Evolutionary conservation across 2,888 invertebrate genomes (phyloP).

Genomic region (Cephus rjabovi): DNA sequence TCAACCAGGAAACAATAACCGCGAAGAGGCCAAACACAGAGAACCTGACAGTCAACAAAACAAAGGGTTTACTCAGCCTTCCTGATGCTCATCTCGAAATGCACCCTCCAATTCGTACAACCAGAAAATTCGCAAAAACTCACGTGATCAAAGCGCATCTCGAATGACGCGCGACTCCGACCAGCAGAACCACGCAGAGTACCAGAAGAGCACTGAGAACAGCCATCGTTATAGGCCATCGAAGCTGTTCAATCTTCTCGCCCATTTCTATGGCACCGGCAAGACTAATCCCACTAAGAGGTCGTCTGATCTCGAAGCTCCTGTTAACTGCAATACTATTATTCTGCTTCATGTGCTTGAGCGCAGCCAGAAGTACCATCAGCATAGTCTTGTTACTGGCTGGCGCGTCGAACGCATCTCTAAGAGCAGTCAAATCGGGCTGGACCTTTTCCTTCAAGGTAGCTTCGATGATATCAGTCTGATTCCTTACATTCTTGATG

Average conservation of each 20-base stretch:
- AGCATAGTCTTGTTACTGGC: constrained; percentile 83
- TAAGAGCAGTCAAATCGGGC: constrained; percentile 77
- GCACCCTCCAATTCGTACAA: background rate
- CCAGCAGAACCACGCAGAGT: constrained; percentile 88
- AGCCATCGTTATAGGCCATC: constrained; percentile 93
- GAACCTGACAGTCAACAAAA: constrained; percentile 68
- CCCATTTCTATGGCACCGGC: constrained; percentile 72
- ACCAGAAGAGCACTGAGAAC: constrained; percentile 87
- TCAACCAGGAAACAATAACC: constrained; percentile 89
- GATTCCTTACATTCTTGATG: constrained; percentile 83
- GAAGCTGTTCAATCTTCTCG: constrained; percentile 79
- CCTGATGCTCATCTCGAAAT: background rate
- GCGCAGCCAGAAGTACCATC: constrained; percentile 76
- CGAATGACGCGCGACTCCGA: constrained; percentile 90
- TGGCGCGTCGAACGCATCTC: constrained; percentile 82
- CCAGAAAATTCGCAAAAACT: constrained; percentile 47
- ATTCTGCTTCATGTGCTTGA: constrained; percentile 79
- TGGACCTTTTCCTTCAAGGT: constrained; percentile 79
- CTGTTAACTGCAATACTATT: constrained; percentile 81
- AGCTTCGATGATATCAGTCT: constrained; percentile 83
- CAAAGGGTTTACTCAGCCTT: constrained; percentile 1
- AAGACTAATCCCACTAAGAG: constrained; percentile 78
- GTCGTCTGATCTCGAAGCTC: constrained; percentile 80
- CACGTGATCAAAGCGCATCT: constrained; percentile 87
- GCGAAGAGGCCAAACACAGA: constrained; percentile 89